Evolutionary conservation across 2,797 vertebrate species (phyloP).

Genomic region (Syngnathus rostellatus): DNA sequence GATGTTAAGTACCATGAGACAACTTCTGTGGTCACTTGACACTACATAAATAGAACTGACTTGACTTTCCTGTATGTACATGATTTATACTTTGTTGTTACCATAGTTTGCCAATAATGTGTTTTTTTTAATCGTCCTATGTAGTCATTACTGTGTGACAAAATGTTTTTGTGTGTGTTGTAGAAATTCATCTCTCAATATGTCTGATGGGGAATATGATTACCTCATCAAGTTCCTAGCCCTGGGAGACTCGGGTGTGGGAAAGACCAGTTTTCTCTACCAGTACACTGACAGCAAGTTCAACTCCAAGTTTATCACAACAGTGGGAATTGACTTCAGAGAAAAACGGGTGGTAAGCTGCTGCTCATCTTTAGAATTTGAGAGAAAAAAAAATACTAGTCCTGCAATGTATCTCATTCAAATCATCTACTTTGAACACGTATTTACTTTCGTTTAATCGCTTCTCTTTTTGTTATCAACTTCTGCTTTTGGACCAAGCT

Average conservation of each 20-base stretch:
- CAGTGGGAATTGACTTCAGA: conserved; percentile 97
- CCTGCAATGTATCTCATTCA: not conserved
- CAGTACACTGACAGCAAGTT: conserved; percentile 96
- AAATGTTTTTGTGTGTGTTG: conserved; percentile 52
- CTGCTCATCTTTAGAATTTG: not conserved
- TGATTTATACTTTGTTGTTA: not conserved
- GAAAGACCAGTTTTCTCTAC: conserved; percentile 95
- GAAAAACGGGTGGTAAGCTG: conserved; percentile 93
- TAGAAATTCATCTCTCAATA: conserved; percentile 71
- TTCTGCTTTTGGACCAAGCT: not conserved
- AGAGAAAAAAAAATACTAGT: not conserved
- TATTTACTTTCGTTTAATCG: not conserved
- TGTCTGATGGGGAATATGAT: conserved; percentile 99
- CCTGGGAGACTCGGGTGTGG: conserved; percentile 96
- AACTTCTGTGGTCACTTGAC: not conserved
- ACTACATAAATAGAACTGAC: not conserved
- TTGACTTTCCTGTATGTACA: not conserved
- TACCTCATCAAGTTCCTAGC: conserved; percentile 99
- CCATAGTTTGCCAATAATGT: not conserved
- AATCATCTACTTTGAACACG: not conserved
- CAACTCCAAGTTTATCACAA: conserved; percentile 97
- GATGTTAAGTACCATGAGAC: not conserved
- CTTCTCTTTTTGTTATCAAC: not conserved
- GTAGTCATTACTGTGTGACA: not conserved
- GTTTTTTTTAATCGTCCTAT: not conserved